These are phyloP conservation scores for Pluvianellus socialis DNA, from an alignment of 2,113 vertebrate genomes.

Conservation along the genomic window DNA sequence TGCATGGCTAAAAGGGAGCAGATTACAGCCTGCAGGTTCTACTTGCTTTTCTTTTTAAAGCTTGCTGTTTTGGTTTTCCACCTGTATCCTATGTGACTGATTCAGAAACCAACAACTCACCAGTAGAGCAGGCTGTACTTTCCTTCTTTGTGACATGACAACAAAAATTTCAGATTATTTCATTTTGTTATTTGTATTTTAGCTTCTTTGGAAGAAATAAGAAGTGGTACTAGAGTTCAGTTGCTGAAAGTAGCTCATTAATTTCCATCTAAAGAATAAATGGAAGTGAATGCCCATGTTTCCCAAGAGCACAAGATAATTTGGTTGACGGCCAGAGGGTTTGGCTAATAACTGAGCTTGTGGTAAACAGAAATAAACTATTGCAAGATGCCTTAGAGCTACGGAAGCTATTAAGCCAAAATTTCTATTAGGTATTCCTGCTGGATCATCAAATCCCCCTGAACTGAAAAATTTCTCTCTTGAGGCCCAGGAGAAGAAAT, in stretches of 20 bases:
- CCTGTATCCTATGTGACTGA: fast-evolving
- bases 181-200: background rate
- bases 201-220: background rate
- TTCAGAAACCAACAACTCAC: background rate
- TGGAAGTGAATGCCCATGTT: background rate
- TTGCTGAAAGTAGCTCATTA: background rate
- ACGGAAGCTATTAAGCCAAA: background rate
- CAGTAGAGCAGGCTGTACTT: background rate
- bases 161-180: background rate
- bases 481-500: background rate
- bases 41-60: background rate
- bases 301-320: background rate
- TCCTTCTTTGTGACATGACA: background rate
- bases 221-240: background rate
- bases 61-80: background rate
- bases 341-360: background rate
- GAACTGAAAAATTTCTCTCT: background rate
- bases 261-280: background rate
- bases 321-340: background rate
- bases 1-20: background rate
- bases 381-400: background rate
- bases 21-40: background rate
- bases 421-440: background rate
- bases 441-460: background rate
- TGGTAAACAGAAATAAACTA: background rate